Percentiles rank a stretch among this genome's conserved stretches.
These are phyloP conservation scores for Aethes cnicana DNA, from an alignment of 2,888 invertebrate genomes.

Conservation along the genomic window DNA sequence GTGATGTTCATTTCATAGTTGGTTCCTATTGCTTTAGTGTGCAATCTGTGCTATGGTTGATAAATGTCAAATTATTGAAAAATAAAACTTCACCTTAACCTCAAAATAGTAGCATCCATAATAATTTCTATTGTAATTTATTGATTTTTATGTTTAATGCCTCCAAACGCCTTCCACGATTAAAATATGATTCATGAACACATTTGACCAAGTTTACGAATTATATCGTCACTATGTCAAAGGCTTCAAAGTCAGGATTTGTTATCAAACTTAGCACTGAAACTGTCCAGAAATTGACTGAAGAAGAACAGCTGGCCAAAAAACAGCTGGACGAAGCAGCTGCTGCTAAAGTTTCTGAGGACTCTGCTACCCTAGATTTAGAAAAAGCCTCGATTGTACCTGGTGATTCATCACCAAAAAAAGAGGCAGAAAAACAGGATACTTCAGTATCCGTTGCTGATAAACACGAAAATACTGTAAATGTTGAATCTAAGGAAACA, in stretches of 20 bases:
- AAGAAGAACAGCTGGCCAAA: conserved; percentile 57
- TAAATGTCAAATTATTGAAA: conserved; percentile 1
- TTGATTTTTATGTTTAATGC: background rate
- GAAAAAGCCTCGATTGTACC: background rate
- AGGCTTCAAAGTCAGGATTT: conserved; percentile 63
- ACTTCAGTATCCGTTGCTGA: background rate
- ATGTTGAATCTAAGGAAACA: background rate
- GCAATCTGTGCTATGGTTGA: no score
- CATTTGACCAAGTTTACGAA: background rate
- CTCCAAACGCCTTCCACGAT: no score
- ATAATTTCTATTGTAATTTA: conserved; percentile 1
- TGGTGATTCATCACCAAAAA: background rate
- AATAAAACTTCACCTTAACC: no score
- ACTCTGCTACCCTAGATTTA: background rate
- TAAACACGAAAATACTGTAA: background rate
- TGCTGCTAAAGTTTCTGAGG: conserved; percentile 3
- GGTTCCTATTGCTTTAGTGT: no score
- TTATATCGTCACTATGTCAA: conserved; percentile 33
- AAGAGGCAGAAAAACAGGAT: background rate
- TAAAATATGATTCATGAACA: no score
- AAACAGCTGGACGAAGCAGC: conserved; percentile 27
- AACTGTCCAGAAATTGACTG: conserved; percentile 71
- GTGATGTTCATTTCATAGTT: no score
- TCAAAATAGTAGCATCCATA: no score
- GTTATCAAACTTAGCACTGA: conserved; percentile 74